These are phyloP conservation scores for Buphagus erythrorhynchus DNA, from an alignment of 2,797 vertebrate species.

Conservation along the genomic window DNA sequence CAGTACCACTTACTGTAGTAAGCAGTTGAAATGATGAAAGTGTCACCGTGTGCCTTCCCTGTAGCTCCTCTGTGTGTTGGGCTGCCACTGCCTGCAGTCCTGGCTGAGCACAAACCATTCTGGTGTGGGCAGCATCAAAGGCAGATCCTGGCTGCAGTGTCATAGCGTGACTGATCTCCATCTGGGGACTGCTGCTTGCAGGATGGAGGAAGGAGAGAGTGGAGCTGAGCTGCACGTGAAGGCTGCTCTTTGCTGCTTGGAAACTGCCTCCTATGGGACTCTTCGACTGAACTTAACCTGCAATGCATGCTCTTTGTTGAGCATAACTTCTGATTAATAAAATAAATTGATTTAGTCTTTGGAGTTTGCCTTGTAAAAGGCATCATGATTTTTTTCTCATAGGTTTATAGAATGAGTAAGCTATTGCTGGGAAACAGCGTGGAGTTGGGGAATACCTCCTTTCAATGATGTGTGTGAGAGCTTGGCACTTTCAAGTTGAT, in stretches of 20 bases:
- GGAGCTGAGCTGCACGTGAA: fast-evolving
- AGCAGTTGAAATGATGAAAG: neutral
- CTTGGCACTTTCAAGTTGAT: neutral
- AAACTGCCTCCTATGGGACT: neutral
- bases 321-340: neutral
- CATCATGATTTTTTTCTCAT: neutral
- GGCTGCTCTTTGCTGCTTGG: neutral
- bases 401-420: neutral
- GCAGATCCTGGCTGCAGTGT: neutral
- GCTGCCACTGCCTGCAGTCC: neutral
- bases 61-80: fast-evolving
- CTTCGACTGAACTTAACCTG: neutral
- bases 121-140: neutral
- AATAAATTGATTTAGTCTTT: neutral
- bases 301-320: neutral
- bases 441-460: neutral
- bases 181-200: neutral
- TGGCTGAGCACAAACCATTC: neutral
- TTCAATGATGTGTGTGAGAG: neutral
- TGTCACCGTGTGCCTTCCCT: neutral
- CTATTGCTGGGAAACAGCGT: neutral
- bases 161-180: neutral
- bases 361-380: neutral
- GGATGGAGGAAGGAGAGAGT: neutral
- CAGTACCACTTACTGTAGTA: neutral